Base-by-base conservation (phyloP, 35 echinoderm and acorn worm species). In the Ophiothrix spiculata region DNA sequence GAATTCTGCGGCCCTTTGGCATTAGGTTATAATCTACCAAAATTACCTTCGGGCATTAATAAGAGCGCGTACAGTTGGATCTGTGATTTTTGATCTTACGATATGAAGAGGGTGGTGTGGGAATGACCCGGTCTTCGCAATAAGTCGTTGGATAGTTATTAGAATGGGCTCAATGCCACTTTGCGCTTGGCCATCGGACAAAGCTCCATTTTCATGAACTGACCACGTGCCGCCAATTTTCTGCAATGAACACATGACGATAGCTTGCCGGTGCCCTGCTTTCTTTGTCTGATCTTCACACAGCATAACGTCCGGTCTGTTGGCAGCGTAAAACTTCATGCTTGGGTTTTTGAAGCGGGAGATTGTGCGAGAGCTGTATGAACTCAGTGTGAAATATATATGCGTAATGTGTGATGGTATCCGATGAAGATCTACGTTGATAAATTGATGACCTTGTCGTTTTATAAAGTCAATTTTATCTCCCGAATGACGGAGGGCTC, bases 321-420 rank as follows among this genome's bases (percentile, higher is more conserved):
- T 39, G 39, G 35, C 0, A 1, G 76, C 69, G 84, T 86, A 86
- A 39, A 86, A 86, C 39, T 74, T 36, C 39, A 86, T 32, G 25
- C 84, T 86, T 32, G 84, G 84, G 46, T 40, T 86, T 21, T 34
- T 31, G 40, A 38, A 86, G 17, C 33, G 64, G 35, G 84, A 86
- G 19, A 86, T 74, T 0, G 64, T 86, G 11, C 35, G 84, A 1
- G 84, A 86, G 23, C 28, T 76, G 35, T 39, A 86, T 23, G 84
- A 33, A 39, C 84, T 86, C 4, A 86, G 35, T 1, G 84, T 86
- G 84, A 86, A 86, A 74, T 77, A 86, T 0, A 86, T n/a, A 38
- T 49, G 35, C 0, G 84, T 86, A 32, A 76, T 49, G 11, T 74
- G 12, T 40, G 63, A 0, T 36, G 84, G 84, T 12, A 86, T 86